Evolutionary conservation across 2,888 invertebrate genomes (phyloP).

Genomic region (Thelaira solivaga): DNA sequence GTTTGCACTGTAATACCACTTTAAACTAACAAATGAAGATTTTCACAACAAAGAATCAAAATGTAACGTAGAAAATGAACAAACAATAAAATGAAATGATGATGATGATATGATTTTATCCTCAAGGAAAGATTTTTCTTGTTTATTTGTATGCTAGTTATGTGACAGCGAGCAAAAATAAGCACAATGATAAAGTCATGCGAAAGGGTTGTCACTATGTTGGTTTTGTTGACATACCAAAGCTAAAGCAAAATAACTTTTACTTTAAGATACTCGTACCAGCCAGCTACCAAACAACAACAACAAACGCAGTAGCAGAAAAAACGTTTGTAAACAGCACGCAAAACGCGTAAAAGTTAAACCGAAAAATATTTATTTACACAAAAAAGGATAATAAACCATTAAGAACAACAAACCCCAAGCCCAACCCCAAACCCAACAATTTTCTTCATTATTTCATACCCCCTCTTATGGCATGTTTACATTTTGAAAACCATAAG

Average conservation of each 20-base stretch:
- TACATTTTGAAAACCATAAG: slow-evolving; percentile 22
- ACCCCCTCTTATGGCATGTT: background rate
- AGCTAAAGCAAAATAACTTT: slow-evolving; percentile 65
- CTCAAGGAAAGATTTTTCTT: slow-evolving; percentile 47
- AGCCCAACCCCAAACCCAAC: background rate
- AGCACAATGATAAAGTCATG: slow-evolving; percentile 40
- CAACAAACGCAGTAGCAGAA: background rate
- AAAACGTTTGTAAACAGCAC: slow-evolving; percentile 29
- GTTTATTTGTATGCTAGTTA: background rate
- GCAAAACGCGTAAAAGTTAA: slow-evolving; percentile 69
- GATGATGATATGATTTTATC: slow-evolving; percentile 16
- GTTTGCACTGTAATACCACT: slow-evolving; percentile 61
- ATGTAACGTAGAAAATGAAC: background rate
- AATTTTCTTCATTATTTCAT: background rate
- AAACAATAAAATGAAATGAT: background rate
- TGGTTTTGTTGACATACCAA: slow-evolving; percentile 57
- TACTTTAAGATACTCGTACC: slow-evolving; percentile 66
- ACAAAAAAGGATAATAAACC: slow-evolving; percentile 55
- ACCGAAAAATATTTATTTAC: slow-evolving; percentile 71
- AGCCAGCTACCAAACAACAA: slow-evolving; percentile 29
- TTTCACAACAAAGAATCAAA: slow-evolving; percentile 3
- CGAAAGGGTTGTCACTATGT: slow-evolving; percentile 53
- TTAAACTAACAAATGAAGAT: slow-evolving; percentile 60
- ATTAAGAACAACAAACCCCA: background rate
- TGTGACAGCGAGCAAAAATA: background rate